Conservation (phyloP, 2,113 vertebrate genomes). For the Sebastes fasciatus region DNA sequence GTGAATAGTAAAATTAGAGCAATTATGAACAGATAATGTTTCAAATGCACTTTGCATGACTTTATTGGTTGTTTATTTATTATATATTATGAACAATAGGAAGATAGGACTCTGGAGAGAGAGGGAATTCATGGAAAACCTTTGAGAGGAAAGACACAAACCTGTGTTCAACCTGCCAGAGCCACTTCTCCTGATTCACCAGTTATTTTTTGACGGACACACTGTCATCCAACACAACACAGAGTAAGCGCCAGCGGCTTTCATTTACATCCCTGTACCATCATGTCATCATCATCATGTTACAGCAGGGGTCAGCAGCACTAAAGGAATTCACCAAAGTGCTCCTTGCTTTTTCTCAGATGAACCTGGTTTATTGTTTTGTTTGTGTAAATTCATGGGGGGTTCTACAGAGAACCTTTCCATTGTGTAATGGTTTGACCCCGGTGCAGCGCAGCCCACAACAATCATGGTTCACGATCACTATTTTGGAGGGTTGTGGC, state of each 20-base stretch:
- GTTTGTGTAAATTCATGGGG: background rate
- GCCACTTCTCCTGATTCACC: too few species aligned
- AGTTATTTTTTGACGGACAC: background rate
- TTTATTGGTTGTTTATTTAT: background rate
- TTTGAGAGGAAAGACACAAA: background rate
- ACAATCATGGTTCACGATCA: too few species aligned
- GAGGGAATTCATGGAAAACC: background rate
- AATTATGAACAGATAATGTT: conserved; percentile 1
- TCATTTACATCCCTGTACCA: background rate
- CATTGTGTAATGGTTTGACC: too few species aligned
- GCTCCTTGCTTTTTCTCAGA: background rate
- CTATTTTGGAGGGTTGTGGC: too few species aligned
- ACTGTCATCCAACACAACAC: background rate
- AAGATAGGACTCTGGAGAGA: background rate
- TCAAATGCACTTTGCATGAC: background rate
- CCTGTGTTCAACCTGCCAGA: background rate
- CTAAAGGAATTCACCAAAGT: background rate
- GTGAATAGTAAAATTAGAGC: conserved; percentile 29
- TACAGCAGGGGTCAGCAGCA: background rate
- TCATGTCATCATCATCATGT: background rate
- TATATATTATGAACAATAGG: background rate
- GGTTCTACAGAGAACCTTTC: too few species aligned
- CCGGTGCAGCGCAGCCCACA: too few species aligned
- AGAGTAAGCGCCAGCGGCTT: background rate
- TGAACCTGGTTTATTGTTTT: background rate